A percentile compares a stretch with the other conserved stretches of the same genome.
Conservation (phyloP, 2,797 vertebrate genomes). For the Parauchenoglanis ngamensis region DNA sequence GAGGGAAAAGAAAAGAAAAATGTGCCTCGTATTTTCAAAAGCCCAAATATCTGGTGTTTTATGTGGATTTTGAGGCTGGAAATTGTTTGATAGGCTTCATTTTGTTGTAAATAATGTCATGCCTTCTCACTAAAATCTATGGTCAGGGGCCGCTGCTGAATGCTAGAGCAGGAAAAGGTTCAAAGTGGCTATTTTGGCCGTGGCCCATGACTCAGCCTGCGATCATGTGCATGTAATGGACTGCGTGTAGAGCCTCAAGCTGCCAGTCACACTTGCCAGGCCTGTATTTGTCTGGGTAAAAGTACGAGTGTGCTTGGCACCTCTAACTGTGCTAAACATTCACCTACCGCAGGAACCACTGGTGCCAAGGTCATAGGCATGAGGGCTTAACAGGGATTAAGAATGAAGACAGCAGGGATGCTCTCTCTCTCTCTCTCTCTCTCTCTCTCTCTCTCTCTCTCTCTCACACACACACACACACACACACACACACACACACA, state of each 20-base stretch:
- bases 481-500: constrained; percentile 11
- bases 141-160: background rate
- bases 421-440: background rate
- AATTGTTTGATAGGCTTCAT: background rate
- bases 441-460: background rate
- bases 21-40: background rate
- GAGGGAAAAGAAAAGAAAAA: background rate
- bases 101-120: background rate
- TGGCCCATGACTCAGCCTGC: constrained; percentile 25
- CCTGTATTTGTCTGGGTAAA: constrained; percentile 32
- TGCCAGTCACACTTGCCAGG: constrained; percentile 29
- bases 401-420: no score
- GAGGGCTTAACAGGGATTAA: background rate
- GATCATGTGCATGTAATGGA: constrained; percentile 42
- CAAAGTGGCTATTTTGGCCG: constrained; percentile 31
- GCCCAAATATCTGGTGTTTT: background rate
- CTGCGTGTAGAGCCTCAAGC: constrained; percentile 48
- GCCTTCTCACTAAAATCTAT: background rate
- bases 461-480: background rate
- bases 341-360: constrained; percentile 44
- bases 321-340: constrained; percentile 44
- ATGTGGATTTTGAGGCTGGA: background rate
- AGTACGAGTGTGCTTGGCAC: constrained; percentile 13
- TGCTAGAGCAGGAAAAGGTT: background rate
- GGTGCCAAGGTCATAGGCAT: constrained; percentile 56